Base-by-base conservation (phyloP, 2,888 invertebrate genomes). In the Muschampia plurimacula region DNA sequence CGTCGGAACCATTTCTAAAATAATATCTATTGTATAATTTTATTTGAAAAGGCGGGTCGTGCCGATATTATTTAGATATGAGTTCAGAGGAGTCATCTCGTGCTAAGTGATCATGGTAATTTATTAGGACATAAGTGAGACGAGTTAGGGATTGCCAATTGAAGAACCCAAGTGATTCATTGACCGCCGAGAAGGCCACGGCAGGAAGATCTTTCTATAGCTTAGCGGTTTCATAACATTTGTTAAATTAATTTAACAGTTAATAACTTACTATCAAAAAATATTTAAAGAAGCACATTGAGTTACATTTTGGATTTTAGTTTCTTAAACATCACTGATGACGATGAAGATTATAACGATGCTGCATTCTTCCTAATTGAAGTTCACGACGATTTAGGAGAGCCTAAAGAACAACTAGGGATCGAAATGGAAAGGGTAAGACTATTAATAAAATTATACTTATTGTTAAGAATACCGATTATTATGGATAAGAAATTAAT, bases 301-400 rank as follows among this genome's bases (percentile, higher is more conserved):
- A 6, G 6, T 5, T 9, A 9, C 8, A 2, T 22, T 9, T 22
- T 55, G 4, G n/a, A 9, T 68, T 75, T 75, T 74, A 91, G 91
- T 81, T 87, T 79, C 69, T 78, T 86, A 69, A 93, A 91, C 76
- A 84, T 86, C 44, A 91, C 92, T 6, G 86, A 85, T 22, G 88
- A 89, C 46, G 92, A 92, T 10, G 87, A 87, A 81, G 93, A 91
- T 74, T 94, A 92, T 73, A 95, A 92, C 75, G 92, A 94, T 75
- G 93, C 95, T 39, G 95, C 96, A 13, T 96, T 95, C 82, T 96
- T 96, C 79, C 85, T 95, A 68, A 91, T 96, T 59, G 96, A 96
- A 87, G 97, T 97, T 92, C 97, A 97, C 84, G 96, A 96, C 36
- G 96, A 96, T 85, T 92, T 97, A 76, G 96, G 96, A 64, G 96